Evolutionary conservation across 1,140 invertebrate genomes (phyloP), one percentile per base, ranked within the genome.

Genomic region (Cydia amplana): DNA sequence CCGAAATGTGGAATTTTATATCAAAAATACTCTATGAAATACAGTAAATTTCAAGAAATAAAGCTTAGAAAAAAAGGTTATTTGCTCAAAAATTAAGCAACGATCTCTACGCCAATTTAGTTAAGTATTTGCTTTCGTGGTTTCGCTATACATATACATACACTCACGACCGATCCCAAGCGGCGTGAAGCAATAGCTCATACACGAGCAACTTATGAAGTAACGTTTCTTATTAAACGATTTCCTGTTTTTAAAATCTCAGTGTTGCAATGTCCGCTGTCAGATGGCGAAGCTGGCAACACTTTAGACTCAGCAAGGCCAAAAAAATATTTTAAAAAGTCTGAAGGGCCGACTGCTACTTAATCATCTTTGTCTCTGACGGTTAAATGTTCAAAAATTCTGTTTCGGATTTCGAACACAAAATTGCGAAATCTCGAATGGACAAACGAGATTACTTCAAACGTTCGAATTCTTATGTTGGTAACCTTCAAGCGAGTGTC

Each of bases 221-320:
- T 60, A 60, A 36, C 32, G 65, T 40, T 67, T 67, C 65, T 20
- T 70, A 70, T 36, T 70, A 70, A 70, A 70, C 65, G 65, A 70
- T 70, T 70, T 70, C 65, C 65, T 70, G 65, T 70, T 70, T 70
- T 70, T 70, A 43, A 70, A 70, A 70, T 40, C 65, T 70, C 65
- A 70, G 65, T 70, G 65, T 70, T 70, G 65, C 65, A 70, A 70
- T 70, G 32, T 70, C 65, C 65, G 65, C 36, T 32, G 65, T 36
- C 65, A 70, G 65, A 70, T 70, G 32, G 32, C 14, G 65, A 18
- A 70, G 32, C 65, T 70, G 65, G 65, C 65, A 70, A 43, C 65
- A 70, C 18, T 70, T 40, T 70, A 70, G 65, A 40, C 28, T 70
- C 32, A 36, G 32, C 28, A 70, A 70, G 65, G 65, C 65, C 65